These are phyloP conservation scores for Phyllotreta cruciferae DNA, from an alignment of 2,888 invertebrate species.

Conservation along the genomic window DNA sequence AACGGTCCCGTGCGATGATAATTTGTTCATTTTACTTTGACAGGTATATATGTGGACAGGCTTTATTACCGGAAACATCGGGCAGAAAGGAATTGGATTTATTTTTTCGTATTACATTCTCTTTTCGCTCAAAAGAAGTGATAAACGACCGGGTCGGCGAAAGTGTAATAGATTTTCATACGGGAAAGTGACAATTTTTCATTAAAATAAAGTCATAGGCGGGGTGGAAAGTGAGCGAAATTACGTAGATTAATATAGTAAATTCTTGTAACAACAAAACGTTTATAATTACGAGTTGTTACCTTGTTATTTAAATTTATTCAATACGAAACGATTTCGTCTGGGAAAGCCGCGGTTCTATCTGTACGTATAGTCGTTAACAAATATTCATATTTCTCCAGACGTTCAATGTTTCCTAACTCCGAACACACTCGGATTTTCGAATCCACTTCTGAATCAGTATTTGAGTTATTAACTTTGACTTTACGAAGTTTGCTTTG, in stretches of 20 bases:
- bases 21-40: constrained; percentile 25
- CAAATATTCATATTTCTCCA: constrained; percentile 5
- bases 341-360: too few relatives aligned
- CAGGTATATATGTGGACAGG: constrained; percentile 22
- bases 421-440: constrained; percentile 4
- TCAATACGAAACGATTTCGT: too few relatives aligned
- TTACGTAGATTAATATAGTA: too few relatives aligned
- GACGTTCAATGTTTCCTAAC: constrained; percentile 5
- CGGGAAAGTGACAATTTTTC: too few relatives aligned
- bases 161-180: too few relatives aligned
- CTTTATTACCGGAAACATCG: constrained; percentile 19
- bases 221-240: too few relatives aligned
- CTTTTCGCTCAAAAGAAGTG: neutral
- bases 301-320: too few relatives aligned
- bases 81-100: constrained; percentile 19
- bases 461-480: constrained; percentile 15
- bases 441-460: constrained; percentile 5
- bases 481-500: constrained; percentile 17
- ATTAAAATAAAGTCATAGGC: too few relatives aligned
- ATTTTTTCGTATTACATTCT: constrained; percentile 7
- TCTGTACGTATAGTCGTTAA: neutral
- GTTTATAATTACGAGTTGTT: too few relatives aligned
- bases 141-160: neutral
- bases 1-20: constrained; percentile 14
- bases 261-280: too few relatives aligned